Evolutionary conservation across 2,797 vertebrate species (phyloP), one percentile per base, ranked within the genome.

Genomic region (Neosilurus mollespiculum): DNA sequence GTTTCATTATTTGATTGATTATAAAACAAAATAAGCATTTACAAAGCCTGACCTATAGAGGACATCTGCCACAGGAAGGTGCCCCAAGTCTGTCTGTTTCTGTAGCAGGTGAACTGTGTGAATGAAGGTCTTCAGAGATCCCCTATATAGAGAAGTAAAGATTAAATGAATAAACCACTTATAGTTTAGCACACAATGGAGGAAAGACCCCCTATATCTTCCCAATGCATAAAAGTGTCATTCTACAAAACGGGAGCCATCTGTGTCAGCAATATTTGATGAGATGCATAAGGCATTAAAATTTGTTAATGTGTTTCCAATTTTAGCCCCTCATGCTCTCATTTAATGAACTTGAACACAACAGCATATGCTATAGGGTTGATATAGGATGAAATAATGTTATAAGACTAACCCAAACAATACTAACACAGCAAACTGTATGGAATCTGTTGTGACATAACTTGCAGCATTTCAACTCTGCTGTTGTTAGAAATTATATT

Each of bases 101-200:
- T 99, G 98, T 87, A 99, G 95, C 73, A 99, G 94, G 92, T 99
- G 97, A 86, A 99, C 97, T 77, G 98, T 99, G 90, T 99, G 98
- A 88, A 99, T 97, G 93, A 99, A 98, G 78, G 98, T 99, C 95
- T 99, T 99, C 93, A 99, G 91, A 78, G 98, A 99, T 84, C 98
- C 98, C 94, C 98, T 99, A 78, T 75, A 84, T 54, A 85, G 10
- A 87, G 16, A 66, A 43, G 37, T 43, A 43, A 43, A 43, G 4
- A 43, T 43, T 0, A 43, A 43, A 43, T 43, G 43, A 43, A 8
- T 8, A 43, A 8, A 43, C 4, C 43, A 2, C 43, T 43, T 43
- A 43, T 43, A 43, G 43, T 43, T 43, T 43, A 43, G 43, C 43
- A 43, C 43, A 43, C 4, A 43, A 43, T 43, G 43, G 4, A 43